Percentiles rank a stretch among this genome's conserved stretches.
Evolutionary conservation across 2,113 vertebrate genomes (phyloP).

Genomic region (Tor tambroides): DNA sequence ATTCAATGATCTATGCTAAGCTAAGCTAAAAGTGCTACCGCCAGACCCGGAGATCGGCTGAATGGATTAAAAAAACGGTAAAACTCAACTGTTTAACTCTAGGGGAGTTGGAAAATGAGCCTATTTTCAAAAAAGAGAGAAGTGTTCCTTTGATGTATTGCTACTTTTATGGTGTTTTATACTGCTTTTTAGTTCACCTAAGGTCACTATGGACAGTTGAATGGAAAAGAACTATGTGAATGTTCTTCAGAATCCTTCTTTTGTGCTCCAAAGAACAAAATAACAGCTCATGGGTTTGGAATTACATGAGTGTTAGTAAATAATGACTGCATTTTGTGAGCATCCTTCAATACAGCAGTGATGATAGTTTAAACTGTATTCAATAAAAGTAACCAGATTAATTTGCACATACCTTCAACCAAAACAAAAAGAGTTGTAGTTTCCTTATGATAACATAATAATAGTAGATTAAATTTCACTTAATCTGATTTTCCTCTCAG

Average conservation of each 20-base stretch:
- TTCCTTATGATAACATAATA: background rate
- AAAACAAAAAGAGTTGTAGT: background rate
- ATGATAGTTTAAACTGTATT: background rate
- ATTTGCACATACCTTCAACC: background rate
- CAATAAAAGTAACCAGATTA: background rate
- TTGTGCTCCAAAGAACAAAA: background rate
- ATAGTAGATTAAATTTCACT: background rate
- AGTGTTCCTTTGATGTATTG: too few species aligned
- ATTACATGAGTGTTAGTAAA: background rate
- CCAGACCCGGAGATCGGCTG: too few species aligned
- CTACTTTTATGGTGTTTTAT: too few species aligned
- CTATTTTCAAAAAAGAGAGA: too few species aligned
- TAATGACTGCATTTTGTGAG: background rate
- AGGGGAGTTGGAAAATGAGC: too few species aligned
- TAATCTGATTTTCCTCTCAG: background rate
- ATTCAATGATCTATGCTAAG: too few species aligned
- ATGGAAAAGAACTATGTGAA: background rate
- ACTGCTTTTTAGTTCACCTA: too few species aligned
- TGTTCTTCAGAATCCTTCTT: background rate
- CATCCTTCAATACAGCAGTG: background rate
- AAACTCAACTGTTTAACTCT: too few species aligned
- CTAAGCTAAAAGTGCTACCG: too few species aligned
- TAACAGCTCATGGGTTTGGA: background rate
- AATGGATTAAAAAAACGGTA: too few species aligned
- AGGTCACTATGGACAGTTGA: too few species aligned